phyloP scores from a whole-genome alignment of 2,888 invertebrate genomes.

The Pseudoips prasinana region DNA sequence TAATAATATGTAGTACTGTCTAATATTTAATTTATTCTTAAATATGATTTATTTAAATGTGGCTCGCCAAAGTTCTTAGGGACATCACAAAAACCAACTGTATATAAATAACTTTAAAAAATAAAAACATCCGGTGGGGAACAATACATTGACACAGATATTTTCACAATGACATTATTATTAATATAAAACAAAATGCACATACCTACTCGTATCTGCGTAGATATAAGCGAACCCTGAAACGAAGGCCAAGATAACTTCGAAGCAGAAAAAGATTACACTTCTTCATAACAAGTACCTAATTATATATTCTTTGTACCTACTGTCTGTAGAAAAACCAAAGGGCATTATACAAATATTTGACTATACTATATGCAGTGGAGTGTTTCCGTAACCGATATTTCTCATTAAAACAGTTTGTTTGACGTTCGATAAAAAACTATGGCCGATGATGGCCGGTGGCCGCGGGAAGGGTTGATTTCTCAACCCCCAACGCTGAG shows the following conservation, averaged over 20 bases:
- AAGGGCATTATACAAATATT: constrained; percentile 61
- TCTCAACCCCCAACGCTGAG: constrained; percentile 48
- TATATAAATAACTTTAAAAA: too few species aligned
- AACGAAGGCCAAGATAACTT: constrained; percentile 26
- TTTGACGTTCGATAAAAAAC: constrained; percentile 74
- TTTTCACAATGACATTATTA: constrained; percentile 7
- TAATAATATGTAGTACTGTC: too few species aligned
- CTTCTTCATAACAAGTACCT: constrained; percentile 17
- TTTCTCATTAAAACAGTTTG: constrained; percentile 74
- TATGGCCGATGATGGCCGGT: constrained; percentile 61
- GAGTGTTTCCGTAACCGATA: constrained; percentile 79
- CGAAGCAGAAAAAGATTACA: constrained; percentile 30
- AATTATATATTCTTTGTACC: constrained; percentile 3
- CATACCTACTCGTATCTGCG: constrained; percentile 14
- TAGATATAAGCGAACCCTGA: constrained; percentile 30
- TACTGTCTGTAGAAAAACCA: constrained; percentile 34
- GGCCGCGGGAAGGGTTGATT: constrained; percentile 64
- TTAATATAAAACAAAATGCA: constrained; percentile 11
- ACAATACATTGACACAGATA: too few species aligned
- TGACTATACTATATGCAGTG: constrained; percentile 62
- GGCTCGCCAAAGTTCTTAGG: too few species aligned
- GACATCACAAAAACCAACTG: too few species aligned
- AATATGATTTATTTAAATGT: too few species aligned
- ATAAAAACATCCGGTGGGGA: too few species aligned
- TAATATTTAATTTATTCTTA: too few species aligned